Conservation (phyloP, 2,113 vertebrate genomes). For the Seriola dumerili region DNA sequence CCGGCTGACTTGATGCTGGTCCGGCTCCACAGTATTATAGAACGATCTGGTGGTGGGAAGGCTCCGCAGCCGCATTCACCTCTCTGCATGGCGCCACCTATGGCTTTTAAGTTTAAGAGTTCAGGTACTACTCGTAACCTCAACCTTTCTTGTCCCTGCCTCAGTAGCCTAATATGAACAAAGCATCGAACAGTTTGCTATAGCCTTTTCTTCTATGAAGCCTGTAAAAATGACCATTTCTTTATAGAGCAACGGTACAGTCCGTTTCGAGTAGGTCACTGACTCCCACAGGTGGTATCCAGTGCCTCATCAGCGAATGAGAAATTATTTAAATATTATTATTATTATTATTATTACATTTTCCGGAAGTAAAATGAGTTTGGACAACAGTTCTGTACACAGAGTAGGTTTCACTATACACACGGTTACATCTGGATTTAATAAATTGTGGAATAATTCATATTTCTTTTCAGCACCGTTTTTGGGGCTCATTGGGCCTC, state of each 20-base stretch:
- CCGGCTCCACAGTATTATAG: constrained; percentile 25
- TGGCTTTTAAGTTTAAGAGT: constrained; percentile 1
- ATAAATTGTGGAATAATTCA: neutral
- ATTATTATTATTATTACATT: neutral
- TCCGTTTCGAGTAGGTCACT: neutral
- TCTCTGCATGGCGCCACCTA: constrained; percentile 50
- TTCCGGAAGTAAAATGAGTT: neutral
- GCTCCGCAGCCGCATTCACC: constrained; percentile 12
- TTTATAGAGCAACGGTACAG: neutral
- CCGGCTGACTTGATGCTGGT: constrained; percentile 24
- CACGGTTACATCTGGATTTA: neutral
- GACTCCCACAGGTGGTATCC: neutral
- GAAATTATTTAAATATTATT: neutral
- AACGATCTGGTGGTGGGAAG: constrained; percentile 26
- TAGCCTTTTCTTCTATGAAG: neutral
- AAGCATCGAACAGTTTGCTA: neutral
- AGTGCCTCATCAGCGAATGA: neutral
- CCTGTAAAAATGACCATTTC: neutral
- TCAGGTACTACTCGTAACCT: neutral
- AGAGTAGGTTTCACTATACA: neutral
- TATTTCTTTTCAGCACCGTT: neutral
- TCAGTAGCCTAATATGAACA: neutral
- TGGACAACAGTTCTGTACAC: neutral
- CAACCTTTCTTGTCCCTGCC: neutral
- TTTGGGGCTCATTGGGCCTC: neutral